Evolutionary conservation across 2,888 invertebrate species (phyloP).

Genomic region (Leptinotarsa rubiginosa): DNA sequence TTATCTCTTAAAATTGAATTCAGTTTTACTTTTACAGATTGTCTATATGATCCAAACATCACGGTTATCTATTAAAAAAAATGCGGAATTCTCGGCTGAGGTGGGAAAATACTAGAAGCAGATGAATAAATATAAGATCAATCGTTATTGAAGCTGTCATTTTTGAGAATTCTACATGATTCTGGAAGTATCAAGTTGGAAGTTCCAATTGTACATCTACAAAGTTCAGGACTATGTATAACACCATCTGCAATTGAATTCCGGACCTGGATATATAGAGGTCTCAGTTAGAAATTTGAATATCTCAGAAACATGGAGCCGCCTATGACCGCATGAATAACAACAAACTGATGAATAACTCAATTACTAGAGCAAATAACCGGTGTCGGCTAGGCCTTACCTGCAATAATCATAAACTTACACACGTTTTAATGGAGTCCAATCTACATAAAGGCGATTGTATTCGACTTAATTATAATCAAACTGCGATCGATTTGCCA

Average conservation of each 20-base stretch:
- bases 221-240: not conserved
- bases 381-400: conserved; percentile 22
- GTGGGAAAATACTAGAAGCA: too few species aligned
- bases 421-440: conserved; percentile 29
- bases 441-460: conserved; percentile 47
- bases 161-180: too few species aligned
- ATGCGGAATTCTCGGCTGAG: too few species aligned
- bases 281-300: conserved; percentile 28
- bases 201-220: not conserved
- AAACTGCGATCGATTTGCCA: conserved; percentile 56
- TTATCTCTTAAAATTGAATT: too few species aligned
- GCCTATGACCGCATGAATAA: conserved; percentile 19
- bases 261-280: not conserved
- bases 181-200: too few species aligned
- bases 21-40: too few species aligned
- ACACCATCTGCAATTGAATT: not conserved
- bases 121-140: too few species aligned
- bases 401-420: conserved; percentile 21
- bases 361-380: conserved; percentile 35
- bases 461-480: conserved; percentile 54
- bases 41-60: too few species aligned
- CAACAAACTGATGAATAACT: conserved; percentile 29
- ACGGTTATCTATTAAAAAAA: too few species aligned
- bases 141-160: too few species aligned
- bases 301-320: conserved; percentile 24